A percentile compares a stretch with the other conserved stretches of the same genome.
Evolutionary conservation across 1,140 invertebrate species (phyloP).

Genomic region (Papilio xuthus): DNA sequence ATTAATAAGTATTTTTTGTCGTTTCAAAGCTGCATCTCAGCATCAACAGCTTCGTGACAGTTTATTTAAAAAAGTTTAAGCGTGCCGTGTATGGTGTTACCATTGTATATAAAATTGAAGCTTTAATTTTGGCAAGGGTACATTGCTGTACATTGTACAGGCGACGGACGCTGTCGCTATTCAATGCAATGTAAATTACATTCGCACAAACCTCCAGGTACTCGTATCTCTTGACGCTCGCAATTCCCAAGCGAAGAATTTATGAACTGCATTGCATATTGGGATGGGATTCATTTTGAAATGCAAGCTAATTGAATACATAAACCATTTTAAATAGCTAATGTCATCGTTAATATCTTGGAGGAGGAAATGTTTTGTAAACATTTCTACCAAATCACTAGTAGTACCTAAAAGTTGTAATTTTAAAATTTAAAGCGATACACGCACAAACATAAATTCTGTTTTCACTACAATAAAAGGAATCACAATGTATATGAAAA

Average conservation of each 20-base stretch:
- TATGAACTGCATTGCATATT: not conserved
- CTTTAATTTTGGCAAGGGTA: not conserved
- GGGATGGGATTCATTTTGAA: not conserved
- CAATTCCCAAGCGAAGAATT: slow-evolving; percentile 1
- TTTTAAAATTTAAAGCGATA: too few relatives aligned
- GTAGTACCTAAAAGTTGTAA: too few relatives aligned
- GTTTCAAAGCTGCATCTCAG: too few relatives aligned
- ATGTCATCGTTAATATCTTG: too few relatives aligned
- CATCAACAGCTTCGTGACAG: too few relatives aligned
- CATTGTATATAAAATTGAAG: not conserved
- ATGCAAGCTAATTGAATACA: not conserved
- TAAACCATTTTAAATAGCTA: too few relatives aligned
- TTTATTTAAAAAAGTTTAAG: too few relatives aligned
- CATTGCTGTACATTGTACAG: not conserved
- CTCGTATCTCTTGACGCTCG: not conserved
- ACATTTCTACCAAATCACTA: too few relatives aligned
- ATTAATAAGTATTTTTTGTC: too few relatives aligned
- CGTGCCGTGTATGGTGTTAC: too few relatives aligned
- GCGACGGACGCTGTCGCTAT: not conserved
- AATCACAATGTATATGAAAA: not conserved
- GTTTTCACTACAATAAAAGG: not conserved
- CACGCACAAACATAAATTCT: too few relatives aligned
- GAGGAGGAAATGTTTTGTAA: too few relatives aligned
- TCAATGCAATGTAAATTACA: slow-evolving; percentile 21
- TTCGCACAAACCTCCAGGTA: not conserved